Evolutionary conservation across 1,140 invertebrate species (phyloP), one percentile per base, ranked within the genome.

Genomic region (Conopomorpha cramerella): DNA sequence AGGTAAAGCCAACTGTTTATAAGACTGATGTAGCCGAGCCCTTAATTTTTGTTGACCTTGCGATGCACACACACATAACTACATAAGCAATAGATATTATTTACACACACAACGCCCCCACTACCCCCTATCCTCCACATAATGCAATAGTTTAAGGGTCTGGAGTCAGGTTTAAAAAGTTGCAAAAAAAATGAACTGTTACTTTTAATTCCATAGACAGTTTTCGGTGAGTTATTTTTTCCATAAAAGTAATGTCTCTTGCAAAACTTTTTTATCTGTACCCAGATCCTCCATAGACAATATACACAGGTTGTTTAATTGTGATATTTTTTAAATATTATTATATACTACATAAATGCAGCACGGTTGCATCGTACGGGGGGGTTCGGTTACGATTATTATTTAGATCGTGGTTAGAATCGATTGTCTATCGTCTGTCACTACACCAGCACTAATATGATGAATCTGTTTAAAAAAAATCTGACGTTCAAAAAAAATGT

Each of bases 231-330:
- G 12, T 28, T 32, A 8, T 10, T 8, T 16, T 17, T 17, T 32
- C 2, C n/a, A 1, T 13, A 2, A 15, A 26, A 27, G 6, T 2
- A 8, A 11, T 33, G 18, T 34, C 32, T 12, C 16, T 23, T 43
- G 32, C 36, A 44, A 16, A 48, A 66, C 45, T 58, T 18, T 51
- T 42, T 44, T 52, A 34, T 70, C 49, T 65, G 55, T 34, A 36
- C 2, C 26, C 18, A 2, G 16, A 34, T 47, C 49, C 61, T 59
- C 68, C 59, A 65, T 66, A 70, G 62, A 43, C 51, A 55, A 57
- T 70, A 64, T 70, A 70, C 60, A 70, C 55, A 61, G 51, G 61
- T 70, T 68, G 50, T 51, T 49, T 56, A 49, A 61, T 53, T 65
- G 56, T 62, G 59, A 66, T 66, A 70, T 70, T 68, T 70, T 58